A percentile compares a stretch with the other conserved stretches of the same genome.
Conservation (phyloP, 1,140 invertebrate species). For the Atta colombica region DNA sequence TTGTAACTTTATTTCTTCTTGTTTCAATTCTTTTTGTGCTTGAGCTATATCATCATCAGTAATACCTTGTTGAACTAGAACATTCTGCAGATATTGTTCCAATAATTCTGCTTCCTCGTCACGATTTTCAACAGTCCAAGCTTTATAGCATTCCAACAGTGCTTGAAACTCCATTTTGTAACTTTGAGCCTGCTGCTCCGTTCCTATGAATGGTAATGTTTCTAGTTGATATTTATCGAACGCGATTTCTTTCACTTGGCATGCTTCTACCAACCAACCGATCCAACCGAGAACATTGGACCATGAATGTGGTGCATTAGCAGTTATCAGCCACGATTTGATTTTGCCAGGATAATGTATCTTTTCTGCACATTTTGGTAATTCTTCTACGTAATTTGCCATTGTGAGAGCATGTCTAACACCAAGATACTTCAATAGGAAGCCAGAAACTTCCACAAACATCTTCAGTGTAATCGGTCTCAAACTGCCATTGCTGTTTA, state of each 20-base stretch:
- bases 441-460: conserved; percentile 80
- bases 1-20: conserved; percentile 60
- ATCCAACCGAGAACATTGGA: conserved; percentile 88
- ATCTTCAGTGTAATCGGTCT: conserved; percentile 82
- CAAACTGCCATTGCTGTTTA: conserved; percentile 81
- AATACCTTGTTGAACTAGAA: conserved; percentile 71
- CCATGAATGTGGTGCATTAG: conserved; percentile 88
- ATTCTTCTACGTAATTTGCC: conserved; percentile 81
- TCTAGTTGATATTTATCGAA: conserved; percentile 72
- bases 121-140: conserved; percentile 79
- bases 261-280: conserved; percentile 86
- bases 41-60: conserved; percentile 63
- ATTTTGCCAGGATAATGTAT: conserved; percentile 88
- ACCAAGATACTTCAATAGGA: conserved; percentile 75
- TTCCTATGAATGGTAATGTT: conserved; percentile 71
- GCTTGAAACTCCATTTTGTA: conserved; percentile 69
- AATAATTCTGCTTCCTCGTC: conserved; percentile 76
- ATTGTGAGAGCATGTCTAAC: conserved; percentile 76
- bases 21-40: conserved; percentile 57
- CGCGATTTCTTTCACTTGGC: conserved; percentile 77
- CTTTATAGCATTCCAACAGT: conserved; percentile 75
- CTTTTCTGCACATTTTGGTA: conserved; percentile 87
- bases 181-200: conserved; percentile 65
- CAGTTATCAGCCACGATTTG: conserved; percentile 88
- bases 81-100: conserved; percentile 71